Percentiles rank a stretch among this genome's conserved stretches.
Conservation (phyloP, 2,113 vertebrate species). For the Sinocyclocheilus grahami region DNA sequence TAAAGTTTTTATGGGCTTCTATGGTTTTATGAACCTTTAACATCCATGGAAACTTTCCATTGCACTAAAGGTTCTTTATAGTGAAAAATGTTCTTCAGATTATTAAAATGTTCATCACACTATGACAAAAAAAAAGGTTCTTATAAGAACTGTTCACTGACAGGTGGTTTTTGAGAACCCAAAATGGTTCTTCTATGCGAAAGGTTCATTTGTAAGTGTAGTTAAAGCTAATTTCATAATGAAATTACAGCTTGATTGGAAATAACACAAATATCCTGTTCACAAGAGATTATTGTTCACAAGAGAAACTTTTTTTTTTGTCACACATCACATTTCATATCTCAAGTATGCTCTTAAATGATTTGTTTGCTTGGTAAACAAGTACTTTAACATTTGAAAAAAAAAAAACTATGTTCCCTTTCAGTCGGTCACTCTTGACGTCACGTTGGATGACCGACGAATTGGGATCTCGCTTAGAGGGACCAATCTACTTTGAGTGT, state of each 20-base stretch:
- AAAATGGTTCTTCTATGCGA: no score
- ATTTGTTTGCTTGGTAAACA: not conserved
- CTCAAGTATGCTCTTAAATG: not conserved
- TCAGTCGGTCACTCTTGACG: no score
- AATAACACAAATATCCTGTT: not conserved
- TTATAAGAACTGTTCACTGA: no score
- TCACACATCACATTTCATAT: not conserved
- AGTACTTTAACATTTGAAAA: not conserved
- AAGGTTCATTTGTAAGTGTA: no score
- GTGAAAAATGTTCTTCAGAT: not conserved
- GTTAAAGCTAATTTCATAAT: not conserved
- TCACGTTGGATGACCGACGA: no score
- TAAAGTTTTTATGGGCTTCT: not conserved
- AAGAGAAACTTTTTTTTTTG: not conserved
- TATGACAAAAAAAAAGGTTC: no score
- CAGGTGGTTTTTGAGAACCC: no score
- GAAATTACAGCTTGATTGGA: not conserved
- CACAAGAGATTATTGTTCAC: not conserved
- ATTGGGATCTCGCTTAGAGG: no score
- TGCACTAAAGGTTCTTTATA: not conserved
- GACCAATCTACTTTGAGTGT: no score
- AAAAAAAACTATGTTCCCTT: not conserved
- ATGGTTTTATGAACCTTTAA: not conserved
- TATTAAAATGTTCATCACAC: not conserved
- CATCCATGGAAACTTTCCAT: not conserved